These are phyloP conservation scores for Nebria brevicollis DNA, from an alignment of 2,888 invertebrate genomes.

Conservation along the genomic window DNA sequence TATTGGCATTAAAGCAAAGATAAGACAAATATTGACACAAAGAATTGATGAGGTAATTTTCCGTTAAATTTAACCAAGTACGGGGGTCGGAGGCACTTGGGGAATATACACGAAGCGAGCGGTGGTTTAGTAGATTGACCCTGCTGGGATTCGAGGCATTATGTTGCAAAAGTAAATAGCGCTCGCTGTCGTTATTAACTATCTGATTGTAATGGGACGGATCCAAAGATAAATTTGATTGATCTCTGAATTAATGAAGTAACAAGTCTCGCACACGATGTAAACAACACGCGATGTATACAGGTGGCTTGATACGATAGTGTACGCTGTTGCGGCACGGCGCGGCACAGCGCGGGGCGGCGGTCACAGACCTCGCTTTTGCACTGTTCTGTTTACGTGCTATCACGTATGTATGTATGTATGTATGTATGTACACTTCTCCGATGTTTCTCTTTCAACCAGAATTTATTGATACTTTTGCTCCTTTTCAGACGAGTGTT, in stretches of 20 bases:
- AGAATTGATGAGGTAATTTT: conserved; percentile 45
- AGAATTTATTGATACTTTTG: neutral
- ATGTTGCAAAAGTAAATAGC: neutral
- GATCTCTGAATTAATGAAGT: conserved; percentile 45
- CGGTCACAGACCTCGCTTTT: conserved; percentile 36
- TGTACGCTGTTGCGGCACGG: neutral
- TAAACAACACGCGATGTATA: conserved; percentile 7
- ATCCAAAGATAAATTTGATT: conserved; percentile 38
- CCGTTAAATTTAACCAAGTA: conserved; percentile 41
- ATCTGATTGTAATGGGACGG: conserved; percentile 23
- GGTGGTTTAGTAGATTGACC: neutral
- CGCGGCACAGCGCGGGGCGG: neutral
- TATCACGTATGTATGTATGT: conserved; percentile 12
- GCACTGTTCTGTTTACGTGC: conserved; percentile 35
- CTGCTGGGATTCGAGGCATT: neutral
- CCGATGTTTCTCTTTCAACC: neutral
- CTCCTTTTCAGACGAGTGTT: no score
- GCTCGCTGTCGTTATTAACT: conserved; percentile 1
- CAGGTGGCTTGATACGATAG: conserved; percentile 27
- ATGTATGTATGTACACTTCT: no score
- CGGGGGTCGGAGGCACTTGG: conserved; percentile 1
- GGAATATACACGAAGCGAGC: neutral
- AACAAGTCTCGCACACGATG: conserved; percentile 30
- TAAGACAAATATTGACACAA: conserved; percentile 47
- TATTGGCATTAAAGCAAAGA: conserved; percentile 34